Percentiles rank a stretch among this genome's conserved stretches.
phyloP scores from a whole-genome alignment of 2,888 invertebrate genomes.

The Agonopterix subpropinquella region DNA sequence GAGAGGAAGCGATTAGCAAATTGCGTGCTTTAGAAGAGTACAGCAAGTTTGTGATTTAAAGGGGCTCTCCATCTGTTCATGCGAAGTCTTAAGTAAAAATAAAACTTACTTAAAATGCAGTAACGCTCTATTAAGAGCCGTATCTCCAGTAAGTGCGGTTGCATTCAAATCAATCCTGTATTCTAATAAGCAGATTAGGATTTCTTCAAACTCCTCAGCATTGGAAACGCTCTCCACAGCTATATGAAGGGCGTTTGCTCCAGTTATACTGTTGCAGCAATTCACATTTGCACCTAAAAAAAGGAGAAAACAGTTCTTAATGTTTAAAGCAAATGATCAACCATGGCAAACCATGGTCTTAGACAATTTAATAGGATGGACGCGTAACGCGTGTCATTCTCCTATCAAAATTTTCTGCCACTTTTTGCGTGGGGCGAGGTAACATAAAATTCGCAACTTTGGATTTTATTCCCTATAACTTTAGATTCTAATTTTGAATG shows the following conservation, averaged over 20 bases:
- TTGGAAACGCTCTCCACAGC: conserved; percentile 75
- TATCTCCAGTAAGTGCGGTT: conserved; percentile 64
- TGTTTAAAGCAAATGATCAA: neutral
- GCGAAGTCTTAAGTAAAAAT: neutral
- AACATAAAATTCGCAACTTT: too few species aligned
- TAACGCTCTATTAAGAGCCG: conserved; percentile 69
- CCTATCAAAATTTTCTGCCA: too few species aligned
- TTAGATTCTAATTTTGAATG: too few species aligned
- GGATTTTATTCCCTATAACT: too few species aligned
- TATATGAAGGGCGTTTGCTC: conserved; percentile 76
- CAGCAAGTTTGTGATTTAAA: too few species aligned
- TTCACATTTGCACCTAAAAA: conserved; percentile 75
- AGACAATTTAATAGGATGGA: too few species aligned
- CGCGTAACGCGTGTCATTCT: too few species aligned
- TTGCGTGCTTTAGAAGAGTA: too few species aligned
- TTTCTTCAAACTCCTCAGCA: conserved; percentile 63
- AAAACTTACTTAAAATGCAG: conserved; percentile 58
- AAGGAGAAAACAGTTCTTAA: neutral
- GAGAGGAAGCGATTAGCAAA: too few species aligned
- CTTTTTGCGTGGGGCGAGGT: too few species aligned
- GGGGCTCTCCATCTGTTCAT: too few species aligned
- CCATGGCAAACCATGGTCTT: too few species aligned
- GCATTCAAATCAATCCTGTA: conserved; percentile 63
- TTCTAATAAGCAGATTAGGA: conserved; percentile 64
- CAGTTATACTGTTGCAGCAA: conserved; percentile 67